These are phyloP conservation scores for Lutjanus campechanus DNA, from an alignment of 2,797 vertebrate species.

Conservation along the genomic window DNA sequence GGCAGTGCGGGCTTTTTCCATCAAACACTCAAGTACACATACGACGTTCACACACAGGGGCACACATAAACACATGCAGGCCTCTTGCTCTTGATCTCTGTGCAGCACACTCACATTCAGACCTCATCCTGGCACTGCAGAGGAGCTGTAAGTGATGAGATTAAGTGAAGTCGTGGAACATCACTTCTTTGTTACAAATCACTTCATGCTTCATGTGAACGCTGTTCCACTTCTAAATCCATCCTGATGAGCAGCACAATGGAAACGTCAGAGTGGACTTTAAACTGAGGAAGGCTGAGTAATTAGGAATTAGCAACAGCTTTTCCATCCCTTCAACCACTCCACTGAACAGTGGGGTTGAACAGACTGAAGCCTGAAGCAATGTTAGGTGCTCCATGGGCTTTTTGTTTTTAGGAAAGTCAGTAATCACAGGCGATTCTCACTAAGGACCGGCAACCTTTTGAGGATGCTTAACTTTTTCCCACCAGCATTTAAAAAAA, in stretches of 20 bases:
- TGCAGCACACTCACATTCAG: constrained; percentile 17
- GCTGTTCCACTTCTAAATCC: constrained; percentile 63
- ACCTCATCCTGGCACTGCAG: constrained; percentile 23
- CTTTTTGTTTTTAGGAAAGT: constrained; percentile 47
- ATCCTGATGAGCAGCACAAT: constrained; percentile 54
- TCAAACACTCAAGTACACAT: constrained; percentile 46
- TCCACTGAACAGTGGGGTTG: constrained; percentile 19
- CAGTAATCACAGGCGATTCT: constrained; percentile 8
- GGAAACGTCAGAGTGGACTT: constrained; percentile 44
- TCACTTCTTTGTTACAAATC: constrained; percentile 55
- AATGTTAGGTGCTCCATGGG: constrained; percentile 24
- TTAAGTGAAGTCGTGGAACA: constrained; percentile 56
- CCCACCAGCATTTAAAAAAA: too few relatives aligned
- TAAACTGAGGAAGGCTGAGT: constrained; percentile 39
- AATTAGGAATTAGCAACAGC: constrained; percentile 62
- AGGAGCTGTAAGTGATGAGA: constrained; percentile 44
- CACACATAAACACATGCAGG: constrained; percentile 28
- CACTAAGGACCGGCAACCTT: not conserved
- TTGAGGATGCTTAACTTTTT: constrained; percentile 1
- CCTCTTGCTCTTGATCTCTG: constrained; percentile 11
- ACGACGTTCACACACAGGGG: constrained; percentile 21
- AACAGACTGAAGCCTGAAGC: constrained; percentile 28
- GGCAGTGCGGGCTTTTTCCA: constrained; percentile 72
- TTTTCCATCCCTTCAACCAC: constrained; percentile 50
- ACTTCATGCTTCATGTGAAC: constrained; percentile 49